Conservation (phyloP, 2,113 vertebrate species). For the Vidua chalybeata region DNA sequence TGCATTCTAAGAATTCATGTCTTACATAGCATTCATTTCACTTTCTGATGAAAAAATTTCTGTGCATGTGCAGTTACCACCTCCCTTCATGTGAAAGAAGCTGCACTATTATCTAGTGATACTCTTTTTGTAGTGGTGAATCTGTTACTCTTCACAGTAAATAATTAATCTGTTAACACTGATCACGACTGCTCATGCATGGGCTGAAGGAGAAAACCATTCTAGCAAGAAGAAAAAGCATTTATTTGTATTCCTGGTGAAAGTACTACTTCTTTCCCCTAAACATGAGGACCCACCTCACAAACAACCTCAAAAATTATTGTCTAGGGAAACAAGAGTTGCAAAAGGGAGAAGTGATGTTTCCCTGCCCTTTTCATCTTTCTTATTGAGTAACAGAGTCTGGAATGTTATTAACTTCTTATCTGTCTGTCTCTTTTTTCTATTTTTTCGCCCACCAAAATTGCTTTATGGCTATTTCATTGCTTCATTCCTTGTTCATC, state of each 20-base stretch:
- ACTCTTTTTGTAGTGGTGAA: not conserved
- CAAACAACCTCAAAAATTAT: not conserved
- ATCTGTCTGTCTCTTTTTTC: not conserved
- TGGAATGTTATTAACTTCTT: not conserved
- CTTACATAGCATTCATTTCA: not conserved
- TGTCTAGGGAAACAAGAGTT: not conserved
- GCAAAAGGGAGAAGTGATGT: not conserved
- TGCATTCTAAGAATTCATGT: not conserved
- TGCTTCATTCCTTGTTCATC: not conserved
- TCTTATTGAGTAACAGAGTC: not conserved
- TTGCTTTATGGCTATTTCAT: not conserved
- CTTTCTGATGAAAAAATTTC: not conserved
- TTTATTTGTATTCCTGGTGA: not conserved
- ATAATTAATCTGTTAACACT: not conserved
- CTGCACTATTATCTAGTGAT: not conserved
- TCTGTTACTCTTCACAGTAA: not conserved
- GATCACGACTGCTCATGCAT: not conserved
- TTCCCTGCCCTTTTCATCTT: not conserved
- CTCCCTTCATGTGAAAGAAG: not conserved
- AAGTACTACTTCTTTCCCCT: not conserved
- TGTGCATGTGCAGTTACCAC: not conserved
- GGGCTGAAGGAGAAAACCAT: not conserved
- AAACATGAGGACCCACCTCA: not conserved
- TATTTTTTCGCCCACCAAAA: fast-evolving
- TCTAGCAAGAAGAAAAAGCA: not conserved